Evolutionary conservation across 2,888 invertebrate genomes (phyloP).

Genomic region (Hipparchia sbordonii): DNA sequence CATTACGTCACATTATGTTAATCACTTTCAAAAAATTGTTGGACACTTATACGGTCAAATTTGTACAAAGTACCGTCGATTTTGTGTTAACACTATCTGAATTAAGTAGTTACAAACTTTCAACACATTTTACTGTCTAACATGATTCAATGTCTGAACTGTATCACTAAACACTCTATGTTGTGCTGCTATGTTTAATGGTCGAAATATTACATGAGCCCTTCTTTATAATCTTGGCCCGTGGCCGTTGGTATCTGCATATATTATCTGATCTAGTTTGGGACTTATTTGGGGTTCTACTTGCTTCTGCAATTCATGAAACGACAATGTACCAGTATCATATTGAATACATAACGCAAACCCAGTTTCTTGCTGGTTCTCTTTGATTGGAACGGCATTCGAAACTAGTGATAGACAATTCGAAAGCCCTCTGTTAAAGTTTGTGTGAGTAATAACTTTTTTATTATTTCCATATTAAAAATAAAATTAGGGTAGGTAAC

Average conservation of each 20-base stretch:
- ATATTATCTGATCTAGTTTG: no score
- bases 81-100: conserved; percentile 28
- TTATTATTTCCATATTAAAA: no score
- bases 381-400: no score
- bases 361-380: no score
- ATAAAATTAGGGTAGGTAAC: not conserved
- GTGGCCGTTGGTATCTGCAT: not conserved
- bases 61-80: conserved; percentile 20
- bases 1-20: conserved; percentile 16
- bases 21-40: conserved; percentile 11
- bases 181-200: conserved; percentile 32
- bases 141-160: conserved; percentile 35
- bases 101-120: conserved; percentile 16
- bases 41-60: conserved; percentile 24
- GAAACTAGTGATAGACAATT: no score
- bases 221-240: not conserved
- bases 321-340: no score
- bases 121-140: conserved; percentile 30
- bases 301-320: no score
- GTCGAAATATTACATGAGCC: conserved; percentile 18
- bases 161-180: conserved; percentile 42
- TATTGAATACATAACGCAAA: no score
- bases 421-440: no score
- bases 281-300: no score
- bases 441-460: no score